Base-by-base conservation (phyloP, 1,140 invertebrate genomes). In the Bombus fervidus region DNA sequence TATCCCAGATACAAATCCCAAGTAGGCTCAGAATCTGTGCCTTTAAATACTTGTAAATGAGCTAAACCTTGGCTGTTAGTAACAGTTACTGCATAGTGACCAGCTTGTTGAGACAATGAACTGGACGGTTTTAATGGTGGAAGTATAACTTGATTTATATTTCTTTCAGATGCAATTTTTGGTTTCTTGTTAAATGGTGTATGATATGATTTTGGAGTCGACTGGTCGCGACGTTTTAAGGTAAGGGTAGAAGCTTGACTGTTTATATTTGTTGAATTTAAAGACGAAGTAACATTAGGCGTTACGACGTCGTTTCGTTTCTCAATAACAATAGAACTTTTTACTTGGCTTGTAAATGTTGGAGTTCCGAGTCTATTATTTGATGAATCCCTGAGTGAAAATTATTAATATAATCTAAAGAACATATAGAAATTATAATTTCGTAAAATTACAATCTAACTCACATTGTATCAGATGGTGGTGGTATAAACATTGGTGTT, bases 401-500 rank as follows among this genome's bases (percentile, higher is more conserved):
- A 59, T 15, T 53, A 81, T 76, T 72, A 22, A 79, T n/a, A 57
- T 71, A 47, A 71, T 41, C 47, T 47, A 81, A 62, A 57, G 73
- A 75, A 31, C 74, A 18, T 39, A 25, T 31, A 76, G 9, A 73
- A n/a, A 57, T 39, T 68, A 53, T 73, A 72, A 75, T 80, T 72
- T 43, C 25, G 12, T 66, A 53, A 59, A 13, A n/a, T 53, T 68
- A 18, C 28, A 64, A 66, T 62, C 39, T 62, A 77, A 78, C 87
- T 89, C 64, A 97, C 96, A 96, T 96, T 68, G 96, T 96, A 81
- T 97, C 96, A 76, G 96, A 95, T 37, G 95, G 95, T 22, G 96
- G 96, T 37, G 98, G 98, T 89, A 99, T 97, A 93, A 98, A 99
- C 95, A 99, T 98, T 25, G 99, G 99, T 8, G 98, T 99, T 73